Evolutionary conservation across 2,797 vertebrate genomes (phyloP), one percentile per base, ranked within the genome.

Genomic region (Alectoris magna): DNA sequence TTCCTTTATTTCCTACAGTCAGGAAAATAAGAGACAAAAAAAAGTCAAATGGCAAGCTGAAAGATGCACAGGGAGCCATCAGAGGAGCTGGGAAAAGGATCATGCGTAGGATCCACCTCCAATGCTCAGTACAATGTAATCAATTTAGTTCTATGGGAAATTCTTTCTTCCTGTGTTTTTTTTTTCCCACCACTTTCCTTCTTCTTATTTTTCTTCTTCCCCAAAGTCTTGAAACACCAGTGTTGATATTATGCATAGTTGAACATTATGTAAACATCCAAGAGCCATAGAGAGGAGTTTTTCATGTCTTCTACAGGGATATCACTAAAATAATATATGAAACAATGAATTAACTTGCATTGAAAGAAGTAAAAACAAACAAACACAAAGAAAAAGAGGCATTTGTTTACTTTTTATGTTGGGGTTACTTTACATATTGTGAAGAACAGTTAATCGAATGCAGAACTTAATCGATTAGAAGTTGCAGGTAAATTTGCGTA

Each of bases 1-100:
- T 34, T 90, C 27, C 14, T 22, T 16, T 48, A 41, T 79, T 69
- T 92, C 77, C 56, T 81, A 69, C n/a, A 87, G 78, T 31, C 60
- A 60, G 44, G 6, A 49, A 87, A 75, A 68, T 16, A 66, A 67
- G 22, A 9, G 16, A 51, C 72, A 41, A 55, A 31, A 31, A 90
- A 22, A 53, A 60, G 24, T 44, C 60, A 71, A 31, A 76, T 29
- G 63, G 36, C 24, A 74, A 75, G 16, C 18, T 74, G 60, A 87
- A 93, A 36, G 73, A 13, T 64, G 27, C 10, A 72, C 24, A 72
- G 23, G 11, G 77, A 90, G 39, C 13, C 38, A 75, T 6, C 53
- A 7, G 43, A 49, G 48, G 43, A 96, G 91, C 39, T 39, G 4
- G 8, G 11, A 86, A 80, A 29, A n/a, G 36, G 23, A 88, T 23